Conservation (phyloP, 2,888 invertebrate species). For the Coelopa pilipes region DNA sequence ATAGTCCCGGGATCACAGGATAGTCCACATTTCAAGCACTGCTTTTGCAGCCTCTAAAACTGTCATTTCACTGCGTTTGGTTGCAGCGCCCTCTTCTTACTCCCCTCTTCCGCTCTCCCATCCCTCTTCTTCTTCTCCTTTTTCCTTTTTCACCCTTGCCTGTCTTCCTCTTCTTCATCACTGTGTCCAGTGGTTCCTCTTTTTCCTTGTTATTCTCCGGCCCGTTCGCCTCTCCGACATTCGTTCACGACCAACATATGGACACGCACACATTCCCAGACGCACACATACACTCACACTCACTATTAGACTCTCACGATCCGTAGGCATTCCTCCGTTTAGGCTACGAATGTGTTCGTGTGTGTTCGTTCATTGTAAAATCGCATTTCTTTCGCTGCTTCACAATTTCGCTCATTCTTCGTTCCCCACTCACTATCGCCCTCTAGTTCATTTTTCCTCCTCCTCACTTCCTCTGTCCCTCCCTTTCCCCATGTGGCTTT, state of each 20-base stretch:
- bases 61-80: conserved; percentile 28
- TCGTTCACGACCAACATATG: conserved; percentile 25
- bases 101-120: background rate
- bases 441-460: background rate
- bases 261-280: background rate
- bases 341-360: conserved; percentile 11
- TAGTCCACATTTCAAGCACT: conserved; percentile 30
- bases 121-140: background rate
- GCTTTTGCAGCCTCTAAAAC: conserved; percentile 30
- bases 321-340: background rate
- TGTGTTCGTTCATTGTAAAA: conserved; percentile 23
- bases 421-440: no score
- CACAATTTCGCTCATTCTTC: background rate
- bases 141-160: background rate
- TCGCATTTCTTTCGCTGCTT: conserved; percentile 34
- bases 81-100: no score
- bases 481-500: background rate
- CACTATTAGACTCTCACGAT: background rate
- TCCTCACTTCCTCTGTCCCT: background rate
- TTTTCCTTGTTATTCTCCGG: background rate
- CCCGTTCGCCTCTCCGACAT: conserved; percentile 18
- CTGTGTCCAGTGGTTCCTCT: background rate
- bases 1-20: background rate
- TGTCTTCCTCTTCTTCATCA: background rate
- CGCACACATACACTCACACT: background rate